Conservation (phyloP, 2,113 vertebrate species). For the Corythoichthys intestinalis region DNA sequence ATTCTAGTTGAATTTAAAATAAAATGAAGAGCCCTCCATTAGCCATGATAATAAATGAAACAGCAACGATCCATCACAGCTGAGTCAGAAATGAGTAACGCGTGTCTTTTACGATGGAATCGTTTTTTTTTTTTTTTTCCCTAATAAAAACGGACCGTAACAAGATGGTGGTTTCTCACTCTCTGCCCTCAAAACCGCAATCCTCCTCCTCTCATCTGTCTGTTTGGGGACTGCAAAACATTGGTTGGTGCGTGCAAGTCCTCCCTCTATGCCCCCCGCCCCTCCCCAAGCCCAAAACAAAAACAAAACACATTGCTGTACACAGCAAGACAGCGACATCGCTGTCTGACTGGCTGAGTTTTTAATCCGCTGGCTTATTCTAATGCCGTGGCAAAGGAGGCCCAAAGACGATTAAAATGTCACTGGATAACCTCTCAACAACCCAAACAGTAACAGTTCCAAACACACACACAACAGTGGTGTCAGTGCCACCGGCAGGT, state of each 20-base stretch:
- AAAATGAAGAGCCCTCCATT: background rate
- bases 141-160: background rate
- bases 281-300: background rate
- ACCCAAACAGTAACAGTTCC: conserved; percentile 65
- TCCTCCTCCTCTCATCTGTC: conserved; percentile 2
- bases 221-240: conserved; percentile 2
- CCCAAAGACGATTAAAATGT: conserved; percentile 75
- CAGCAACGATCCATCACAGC: background rate
- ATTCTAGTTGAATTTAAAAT: no score
- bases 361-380: conserved; percentile 67
- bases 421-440: conserved; percentile 67
- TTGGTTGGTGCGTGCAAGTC: background rate
- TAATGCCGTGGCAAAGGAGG: conserved; percentile 64
- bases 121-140: background rate
- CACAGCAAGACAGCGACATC: conserved; percentile 47
- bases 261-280: background rate
- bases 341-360: conserved; percentile 51
- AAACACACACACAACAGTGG: conserved; percentile 46
- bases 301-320: conserved; percentile 17
- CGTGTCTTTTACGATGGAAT: background rate
- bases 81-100: background rate
- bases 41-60: background rate
- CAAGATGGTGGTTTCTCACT: background rate
- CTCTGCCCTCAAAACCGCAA: conserved; percentile 1
- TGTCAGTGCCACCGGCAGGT: conserved; percentile 61